Percentiles rank a stretch among this genome's conserved stretches.
phyloP scores from a whole-genome alignment of 2,113 vertebrate species.

The Fulmarus glacialis region DNA sequence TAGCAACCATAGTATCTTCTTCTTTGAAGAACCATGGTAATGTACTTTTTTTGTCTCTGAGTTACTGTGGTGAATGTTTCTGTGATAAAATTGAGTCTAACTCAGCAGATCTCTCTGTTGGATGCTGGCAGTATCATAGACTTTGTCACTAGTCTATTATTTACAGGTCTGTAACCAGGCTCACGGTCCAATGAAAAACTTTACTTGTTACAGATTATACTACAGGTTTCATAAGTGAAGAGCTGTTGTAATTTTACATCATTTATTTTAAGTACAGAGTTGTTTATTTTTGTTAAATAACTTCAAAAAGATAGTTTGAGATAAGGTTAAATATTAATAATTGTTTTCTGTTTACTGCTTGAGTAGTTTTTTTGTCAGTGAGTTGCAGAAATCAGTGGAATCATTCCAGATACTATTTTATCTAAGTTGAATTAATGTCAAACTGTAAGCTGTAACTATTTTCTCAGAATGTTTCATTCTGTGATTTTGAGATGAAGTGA shows the following conservation, averaged over 20 bases:
- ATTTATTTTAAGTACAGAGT: slow-evolving; percentile 22
- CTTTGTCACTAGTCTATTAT: neutral
- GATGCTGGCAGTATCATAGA: neutral
- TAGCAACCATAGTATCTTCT: neutral
- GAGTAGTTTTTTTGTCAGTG: neutral
- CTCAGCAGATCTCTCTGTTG: neutral
- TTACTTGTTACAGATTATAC: neutral
- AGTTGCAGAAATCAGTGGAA: neutral
- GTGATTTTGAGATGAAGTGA: neutral
- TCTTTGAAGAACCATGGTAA: neutral
- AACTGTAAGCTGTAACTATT: neutral
- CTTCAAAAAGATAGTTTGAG: neutral
- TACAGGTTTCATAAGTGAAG: neutral
- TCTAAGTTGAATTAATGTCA: neutral
- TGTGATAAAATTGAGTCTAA: neutral
- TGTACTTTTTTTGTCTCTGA: neutral
- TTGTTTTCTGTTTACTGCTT: neutral
- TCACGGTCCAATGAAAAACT: neutral
- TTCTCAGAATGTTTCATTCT: neutral
- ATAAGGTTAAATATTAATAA: neutral
- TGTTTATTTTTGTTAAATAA: slow-evolving; percentile 36
- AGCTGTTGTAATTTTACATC: neutral
- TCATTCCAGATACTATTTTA: neutral
- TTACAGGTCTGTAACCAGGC: neutral
- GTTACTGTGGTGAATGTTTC: neutral